Conservation (phyloP, 2,113 vertebrate genomes). For the Crotalus tigris region DNA sequence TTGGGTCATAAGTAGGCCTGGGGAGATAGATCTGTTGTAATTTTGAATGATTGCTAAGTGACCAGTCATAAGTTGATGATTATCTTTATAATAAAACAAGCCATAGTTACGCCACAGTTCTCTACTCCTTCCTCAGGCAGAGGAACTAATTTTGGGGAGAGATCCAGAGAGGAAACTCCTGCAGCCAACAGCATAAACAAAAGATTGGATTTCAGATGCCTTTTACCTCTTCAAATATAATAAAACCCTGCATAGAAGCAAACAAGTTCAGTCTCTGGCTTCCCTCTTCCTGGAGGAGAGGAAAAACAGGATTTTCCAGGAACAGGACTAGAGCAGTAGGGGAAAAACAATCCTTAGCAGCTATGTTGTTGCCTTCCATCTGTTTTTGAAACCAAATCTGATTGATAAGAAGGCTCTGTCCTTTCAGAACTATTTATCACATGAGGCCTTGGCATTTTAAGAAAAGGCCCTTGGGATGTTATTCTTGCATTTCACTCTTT, state of each 20-base stretch:
- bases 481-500: neutral
- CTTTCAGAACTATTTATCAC: neutral
- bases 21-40: neutral
- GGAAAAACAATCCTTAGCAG: neutral
- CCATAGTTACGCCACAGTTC: neutral
- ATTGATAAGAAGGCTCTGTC: neutral
- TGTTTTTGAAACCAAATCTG: neutral
- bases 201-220: neutral
- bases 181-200: conserved; percentile 29
- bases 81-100: neutral
- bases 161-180: conserved; percentile 3
- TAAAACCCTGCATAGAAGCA: neutral
- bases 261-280: neutral
- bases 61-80: neutral
- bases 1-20: neutral
- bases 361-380: neutral
- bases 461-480: neutral
- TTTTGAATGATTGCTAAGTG: neutral
- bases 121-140: neutral
- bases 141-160: neutral
- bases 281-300: neutral
- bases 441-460: neutral
- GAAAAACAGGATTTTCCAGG: neutral
- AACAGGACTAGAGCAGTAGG: neutral
- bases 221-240: conserved; percentile 22